Conservation (phyloP, 2,888 invertebrate species). For the Ecliptopera silaceata region DNA sequence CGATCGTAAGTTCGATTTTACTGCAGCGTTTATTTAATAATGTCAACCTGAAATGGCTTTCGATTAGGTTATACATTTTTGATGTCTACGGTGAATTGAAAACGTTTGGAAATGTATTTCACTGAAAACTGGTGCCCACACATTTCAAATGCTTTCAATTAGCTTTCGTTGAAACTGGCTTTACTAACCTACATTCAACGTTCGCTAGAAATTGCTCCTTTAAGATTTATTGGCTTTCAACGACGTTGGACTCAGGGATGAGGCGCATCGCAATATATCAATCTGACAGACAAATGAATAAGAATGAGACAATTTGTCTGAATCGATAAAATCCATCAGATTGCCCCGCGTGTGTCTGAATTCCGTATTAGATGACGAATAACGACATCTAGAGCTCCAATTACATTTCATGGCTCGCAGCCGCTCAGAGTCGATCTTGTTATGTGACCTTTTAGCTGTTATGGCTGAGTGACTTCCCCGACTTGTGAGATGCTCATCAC, state of each 20-base stretch:
- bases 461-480: neutral
- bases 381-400: constrained; percentile 6
- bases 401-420: constrained; percentile 4
- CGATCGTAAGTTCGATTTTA: neutral
- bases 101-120: constrained; percentile 21
- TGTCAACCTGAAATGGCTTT: constrained; percentile 1
- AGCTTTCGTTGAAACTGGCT: constrained; percentile 19
- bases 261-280: constrained; percentile 31
- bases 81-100: constrained; percentile 16
- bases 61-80: constrained; percentile 14
- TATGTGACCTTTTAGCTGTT: neutral
- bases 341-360: constrained; percentile 10
- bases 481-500: neutral
- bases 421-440: neutral
- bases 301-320: constrained; percentile 30
- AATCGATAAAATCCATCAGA: constrained; percentile 22
- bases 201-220: constrained; percentile 23
- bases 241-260: constrained; percentile 21
- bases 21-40: constrained; percentile 1
- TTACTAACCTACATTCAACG: constrained; percentile 29
- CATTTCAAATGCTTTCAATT: constrained; percentile 26
- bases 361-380: constrained; percentile 7
- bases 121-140: constrained; percentile 12
- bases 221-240: constrained; percentile 32
- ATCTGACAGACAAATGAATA: constrained; percentile 31